Percentiles rank a stretch among this genome's conserved stretches.
These are phyloP conservation scores for Pyxicephalus adspersus DNA, from an alignment of 2,113 vertebrate species.

Conservation along the genomic window DNA sequence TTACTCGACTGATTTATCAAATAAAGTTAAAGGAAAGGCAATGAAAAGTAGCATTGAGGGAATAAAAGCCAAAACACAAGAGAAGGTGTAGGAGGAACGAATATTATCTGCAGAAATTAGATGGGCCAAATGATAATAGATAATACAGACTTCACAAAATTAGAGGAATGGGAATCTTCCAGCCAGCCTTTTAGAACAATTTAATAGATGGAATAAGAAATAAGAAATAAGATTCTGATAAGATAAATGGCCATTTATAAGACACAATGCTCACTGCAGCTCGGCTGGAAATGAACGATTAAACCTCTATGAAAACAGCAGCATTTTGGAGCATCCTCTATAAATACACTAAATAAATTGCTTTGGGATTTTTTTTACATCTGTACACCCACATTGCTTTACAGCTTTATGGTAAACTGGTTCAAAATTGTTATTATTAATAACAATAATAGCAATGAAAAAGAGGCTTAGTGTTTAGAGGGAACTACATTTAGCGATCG, in stretches of 20 bases:
- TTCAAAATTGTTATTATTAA: background rate
- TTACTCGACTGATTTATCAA: background rate
- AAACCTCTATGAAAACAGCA: background rate
- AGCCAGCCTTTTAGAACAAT: slow-evolving; percentile 2
- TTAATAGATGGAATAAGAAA: background rate
- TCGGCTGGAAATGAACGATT: background rate
- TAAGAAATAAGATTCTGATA: slow-evolving; percentile 5
- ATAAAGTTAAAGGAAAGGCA: slow-evolving; percentile 1
- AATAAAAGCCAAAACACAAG: background rate
- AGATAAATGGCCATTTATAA: slow-evolving; percentile 24
- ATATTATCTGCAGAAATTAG: slow-evolving; percentile 20
- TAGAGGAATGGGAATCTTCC: slow-evolving; percentile 14
- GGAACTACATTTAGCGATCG: too few relatives aligned
- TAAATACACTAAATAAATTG: slow-evolving; percentile 4
- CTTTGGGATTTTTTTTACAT: background rate
- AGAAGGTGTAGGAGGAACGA: slow-evolving; percentile 20
- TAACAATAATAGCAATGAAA: background rate
- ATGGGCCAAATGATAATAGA: slow-evolving; percentile 22
- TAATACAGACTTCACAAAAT: slow-evolving; percentile 5
- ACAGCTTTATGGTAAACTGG: background rate
- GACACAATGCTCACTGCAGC: background rate
- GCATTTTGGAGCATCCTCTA: background rate
- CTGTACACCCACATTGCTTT: background rate
- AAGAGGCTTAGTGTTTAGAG: too few relatives aligned
- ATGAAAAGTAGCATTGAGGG: background rate